Base-by-base conservation (phyloP, 2,888 invertebrate genomes). In the Colostygia pectinataria region DNA sequence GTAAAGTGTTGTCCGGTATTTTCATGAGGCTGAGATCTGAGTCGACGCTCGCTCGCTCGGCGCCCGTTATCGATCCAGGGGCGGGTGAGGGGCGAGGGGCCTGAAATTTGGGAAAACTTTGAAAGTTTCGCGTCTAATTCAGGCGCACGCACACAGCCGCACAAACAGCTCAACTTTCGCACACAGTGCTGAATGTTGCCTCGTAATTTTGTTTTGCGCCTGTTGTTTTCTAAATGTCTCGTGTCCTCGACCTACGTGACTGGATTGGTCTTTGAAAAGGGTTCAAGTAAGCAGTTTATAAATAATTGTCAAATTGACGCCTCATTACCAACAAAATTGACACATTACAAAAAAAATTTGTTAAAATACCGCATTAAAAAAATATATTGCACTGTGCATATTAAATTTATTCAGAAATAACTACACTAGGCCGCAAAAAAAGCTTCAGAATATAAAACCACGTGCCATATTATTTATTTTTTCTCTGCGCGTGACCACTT, bases 111-210 rank as follows among this genome's bases (percentile, higher is more conserved):
- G 90, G 90, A 90, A 90, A 90, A 90, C 90, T 90, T 90, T 88
- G 89, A 90, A 90, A 90, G 90, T 90, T 90, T 89, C 84, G 83
- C 90, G 89, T 90, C 89, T 90, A 90, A 89, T 90, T 90, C 90
- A 89, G 86, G 90, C 89, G 87, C 88, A 87, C 90, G 86, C 90
- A 90, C 90, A 90, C 88, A 80, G 59, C 58, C 66, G 66, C 65
- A 67, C 63, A 61, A 60, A 51, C 66, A 73, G 76, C 74, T 75
- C 76, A 76, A 73, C 74, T 77, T 73, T 68, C 74, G 73, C 79
- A 82, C 83, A 80, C 77, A 76, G 63, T 60, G 67, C 61, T 55
- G 55, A 53, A 55, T 59, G 70, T 61, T 55, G 69, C 77, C 74
- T 77, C 80, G 83, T 87, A 83, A 84, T 86, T 85, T 81, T 81